Conservation (phyloP, 1,140 invertebrate genomes). For the Solenopsis fugax region DNA sequence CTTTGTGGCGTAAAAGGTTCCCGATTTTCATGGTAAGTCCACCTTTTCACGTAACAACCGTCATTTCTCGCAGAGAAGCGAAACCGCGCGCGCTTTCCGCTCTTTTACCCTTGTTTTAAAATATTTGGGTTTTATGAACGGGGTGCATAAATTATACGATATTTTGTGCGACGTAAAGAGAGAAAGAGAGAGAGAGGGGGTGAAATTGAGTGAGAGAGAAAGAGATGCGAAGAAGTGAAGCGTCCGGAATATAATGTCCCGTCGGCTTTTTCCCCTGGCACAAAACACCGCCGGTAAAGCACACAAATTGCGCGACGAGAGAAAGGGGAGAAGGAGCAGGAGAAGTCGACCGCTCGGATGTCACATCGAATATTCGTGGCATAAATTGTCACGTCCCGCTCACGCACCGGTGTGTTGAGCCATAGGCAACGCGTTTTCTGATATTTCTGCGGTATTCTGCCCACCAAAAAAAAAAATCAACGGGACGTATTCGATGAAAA, state of each 20-base stretch:
- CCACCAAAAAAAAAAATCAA: slow-evolving; percentile 6
- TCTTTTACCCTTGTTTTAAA: slow-evolving; percentile 83
- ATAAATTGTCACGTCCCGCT: slow-evolving; percentile 56
- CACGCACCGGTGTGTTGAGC: slow-evolving; percentile 1
- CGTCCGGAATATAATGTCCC: slow-evolving; percentile 75
- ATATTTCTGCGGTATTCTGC: slow-evolving; percentile 27
- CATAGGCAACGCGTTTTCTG: slow-evolving; percentile 17
- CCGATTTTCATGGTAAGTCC: slow-evolving; percentile 71
- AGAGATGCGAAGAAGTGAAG: slow-evolving; percentile 52
- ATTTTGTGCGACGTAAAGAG: slow-evolving; percentile 71
- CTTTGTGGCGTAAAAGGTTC: slow-evolving; percentile 68
- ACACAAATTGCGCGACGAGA: slow-evolving; percentile 72
- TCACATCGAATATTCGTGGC: slow-evolving; percentile 71
- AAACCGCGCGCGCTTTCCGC: slow-evolving; percentile 74
- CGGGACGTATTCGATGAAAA: slow-evolving; percentile 6
- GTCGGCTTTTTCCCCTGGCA: slow-evolving; percentile 56
- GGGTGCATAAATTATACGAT: slow-evolving; percentile 83
- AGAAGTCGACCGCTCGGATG: slow-evolving; percentile 63
- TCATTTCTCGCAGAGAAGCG: slow-evolving; percentile 67
- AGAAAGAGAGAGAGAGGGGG: slow-evolving; percentile 47
- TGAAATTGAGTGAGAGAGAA: slow-evolving; percentile 25
- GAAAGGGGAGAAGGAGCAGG: slow-evolving; percentile 17
- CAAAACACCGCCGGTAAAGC: slow-evolving; percentile 71
- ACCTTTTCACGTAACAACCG: slow-evolving; percentile 68
- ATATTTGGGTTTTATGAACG: slow-evolving; percentile 83